phyloP scores from a whole-genome alignment of 2,888 invertebrate genomes.

The Thereva nobilitata region DNA sequence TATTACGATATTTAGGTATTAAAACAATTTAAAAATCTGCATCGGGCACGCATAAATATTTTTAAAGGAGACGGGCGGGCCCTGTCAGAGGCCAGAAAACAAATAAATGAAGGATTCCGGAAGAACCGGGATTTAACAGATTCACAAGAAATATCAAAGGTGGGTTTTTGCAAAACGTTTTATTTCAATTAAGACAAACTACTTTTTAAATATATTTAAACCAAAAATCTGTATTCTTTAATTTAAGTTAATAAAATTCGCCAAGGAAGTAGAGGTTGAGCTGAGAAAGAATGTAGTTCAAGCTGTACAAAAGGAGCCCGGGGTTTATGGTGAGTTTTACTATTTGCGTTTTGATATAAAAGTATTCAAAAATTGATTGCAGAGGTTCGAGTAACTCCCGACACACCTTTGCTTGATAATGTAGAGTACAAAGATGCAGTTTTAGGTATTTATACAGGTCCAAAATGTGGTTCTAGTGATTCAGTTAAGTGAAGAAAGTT shows the following conservation, averaged over 20 bases:
- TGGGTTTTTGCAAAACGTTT: constrained; percentile 50
- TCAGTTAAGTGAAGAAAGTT: not conserved
- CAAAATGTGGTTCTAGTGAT: constrained; percentile 36
- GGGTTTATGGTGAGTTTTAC: constrained; percentile 64
- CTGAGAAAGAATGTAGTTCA: constrained; percentile 74
- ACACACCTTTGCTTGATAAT: constrained; percentile 68
- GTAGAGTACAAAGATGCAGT: constrained; percentile 64
- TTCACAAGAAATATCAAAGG: constrained; percentile 66
- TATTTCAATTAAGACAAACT: no score
- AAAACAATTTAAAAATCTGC: constrained; percentile 71
- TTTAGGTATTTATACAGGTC: constrained; percentile 50
- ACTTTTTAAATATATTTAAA: not conserved
- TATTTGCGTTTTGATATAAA: not conserved
- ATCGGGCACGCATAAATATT: constrained; percentile 68
- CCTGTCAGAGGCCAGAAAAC: constrained; percentile 66
- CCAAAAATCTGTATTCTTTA: not conserved
- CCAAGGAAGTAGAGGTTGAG: constrained; percentile 71
- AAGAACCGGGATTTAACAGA: constrained; percentile 69
- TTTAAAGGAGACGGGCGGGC: constrained; percentile 71
- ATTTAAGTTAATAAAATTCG: constrained; percentile 68
- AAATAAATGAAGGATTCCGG: constrained; percentile 76
- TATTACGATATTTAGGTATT: constrained; percentile 49
- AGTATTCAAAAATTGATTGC: constrained; percentile 50
- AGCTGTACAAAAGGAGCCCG: constrained; percentile 68
- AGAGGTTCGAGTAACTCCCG: constrained; percentile 66